Evolutionary conservation across 2,888 invertebrate species (phyloP).

Genomic region (Metallyticus violacea): DNA sequence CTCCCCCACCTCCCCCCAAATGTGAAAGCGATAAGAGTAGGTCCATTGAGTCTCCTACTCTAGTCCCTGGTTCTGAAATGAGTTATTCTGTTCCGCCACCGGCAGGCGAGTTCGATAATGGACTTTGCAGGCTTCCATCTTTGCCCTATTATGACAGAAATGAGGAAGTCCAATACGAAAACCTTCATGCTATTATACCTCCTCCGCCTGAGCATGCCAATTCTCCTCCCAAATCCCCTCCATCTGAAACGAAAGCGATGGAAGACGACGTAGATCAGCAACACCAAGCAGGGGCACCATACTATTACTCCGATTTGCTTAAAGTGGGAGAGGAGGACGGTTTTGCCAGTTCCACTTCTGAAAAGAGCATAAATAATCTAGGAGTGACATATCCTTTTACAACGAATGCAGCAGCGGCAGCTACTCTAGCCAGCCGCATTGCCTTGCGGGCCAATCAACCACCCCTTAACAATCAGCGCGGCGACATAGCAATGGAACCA

Average conservation of each 20-base stretch:
- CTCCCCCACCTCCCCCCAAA: background rate
- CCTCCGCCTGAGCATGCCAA: slow-evolving; percentile 30
- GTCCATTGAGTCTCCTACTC: background rate
- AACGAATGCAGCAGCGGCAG: background rate
- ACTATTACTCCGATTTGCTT: slow-evolving; percentile 79
- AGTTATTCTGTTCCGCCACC: background rate
- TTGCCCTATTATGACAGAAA: background rate
- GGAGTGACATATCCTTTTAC: background rate
- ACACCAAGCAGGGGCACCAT: slow-evolving; percentile 65
- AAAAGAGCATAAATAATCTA: slow-evolving; percentile 25
- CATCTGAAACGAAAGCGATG: background rate
- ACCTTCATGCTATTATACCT: slow-evolving; percentile 36
- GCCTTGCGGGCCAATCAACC: slow-evolving; percentile 27
- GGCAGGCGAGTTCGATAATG: background rate
- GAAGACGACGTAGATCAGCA: slow-evolving; percentile 18
- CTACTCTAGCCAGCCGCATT: background rate
- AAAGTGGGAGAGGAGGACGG: slow-evolving; percentile 35
- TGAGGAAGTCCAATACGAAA: slow-evolving; percentile 38
- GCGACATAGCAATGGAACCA: slow-evolving; percentile 45
- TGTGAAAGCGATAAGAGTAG: background rate
- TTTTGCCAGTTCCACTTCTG: slow-evolving; percentile 29
- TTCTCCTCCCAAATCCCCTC: background rate
- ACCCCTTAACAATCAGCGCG: slow-evolving; percentile 69
- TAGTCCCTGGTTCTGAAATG: background rate
- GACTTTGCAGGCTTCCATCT: background rate